phyloP scores from a whole-genome alignment of 2,797 vertebrate species.

The Sebastes reedi region DNA sequence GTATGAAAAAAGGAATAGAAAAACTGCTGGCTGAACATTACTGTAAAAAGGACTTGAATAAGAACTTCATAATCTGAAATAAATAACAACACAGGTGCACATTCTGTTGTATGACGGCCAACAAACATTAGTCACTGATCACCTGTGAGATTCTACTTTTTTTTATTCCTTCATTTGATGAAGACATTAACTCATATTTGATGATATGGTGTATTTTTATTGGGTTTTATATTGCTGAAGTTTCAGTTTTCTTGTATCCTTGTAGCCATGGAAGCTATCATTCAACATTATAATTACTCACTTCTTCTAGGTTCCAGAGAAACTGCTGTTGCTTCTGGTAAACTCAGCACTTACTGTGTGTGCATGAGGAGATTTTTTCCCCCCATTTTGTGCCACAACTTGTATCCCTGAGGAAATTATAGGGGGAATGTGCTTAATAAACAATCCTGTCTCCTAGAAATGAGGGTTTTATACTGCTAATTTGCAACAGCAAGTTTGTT shows the following conservation, averaged over 20 bases:
- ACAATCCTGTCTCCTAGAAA: conserved; percentile 41
- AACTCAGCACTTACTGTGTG: conserved; percentile 52
- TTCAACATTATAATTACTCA: conserved; percentile 53
- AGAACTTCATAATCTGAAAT: neutral
- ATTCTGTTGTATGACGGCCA: neutral
- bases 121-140: neutral
- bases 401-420: conserved; percentile 58
- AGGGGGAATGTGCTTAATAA: conserved; percentile 46
- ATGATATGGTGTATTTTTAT: neutral
- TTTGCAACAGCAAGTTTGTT: conserved; percentile 29
- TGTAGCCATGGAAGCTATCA: conserved; percentile 46
- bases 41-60: conserved; percentile 1
- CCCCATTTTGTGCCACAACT: conserved; percentile 43
- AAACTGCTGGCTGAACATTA: conserved; percentile 41
- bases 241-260: conserved; percentile 30
- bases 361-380: conserved; percentile 46
- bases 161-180: neutral
- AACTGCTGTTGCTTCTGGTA: conserved; percentile 54
- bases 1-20: conserved; percentile 43
- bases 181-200: neutral
- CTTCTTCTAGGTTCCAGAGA: conserved; percentile 41
- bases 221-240: conserved; percentile 36
- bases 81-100: neutral
- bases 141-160: neutral
- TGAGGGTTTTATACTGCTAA: conserved; percentile 8